These are phyloP conservation scores for Clivina fossor DNA, from an alignment of 2,888 invertebrate genomes.

Conservation along the genomic window DNA sequence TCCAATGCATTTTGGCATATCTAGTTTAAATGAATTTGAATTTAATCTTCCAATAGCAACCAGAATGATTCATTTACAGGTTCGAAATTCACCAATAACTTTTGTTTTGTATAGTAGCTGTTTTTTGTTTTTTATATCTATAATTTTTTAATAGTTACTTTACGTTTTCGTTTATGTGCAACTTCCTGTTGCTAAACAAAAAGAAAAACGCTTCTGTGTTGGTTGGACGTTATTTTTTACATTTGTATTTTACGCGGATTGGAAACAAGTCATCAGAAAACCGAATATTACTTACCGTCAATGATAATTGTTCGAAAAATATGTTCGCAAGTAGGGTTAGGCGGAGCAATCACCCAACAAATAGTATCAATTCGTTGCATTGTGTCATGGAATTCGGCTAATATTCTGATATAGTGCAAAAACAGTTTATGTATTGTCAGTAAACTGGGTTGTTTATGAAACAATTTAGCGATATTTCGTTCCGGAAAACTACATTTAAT, in stretches of 20 bases:
- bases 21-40: no score
- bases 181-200: no score
- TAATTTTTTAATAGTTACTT: no score
- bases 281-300: constrained; percentile 10
- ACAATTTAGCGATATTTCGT: background rate
- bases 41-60: no score
- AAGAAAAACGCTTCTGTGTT: no score
- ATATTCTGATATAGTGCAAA: constrained; percentile 1
- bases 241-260: background rate
- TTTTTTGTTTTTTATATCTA: no score
- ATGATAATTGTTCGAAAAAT: constrained; percentile 21
- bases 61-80: no score
- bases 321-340: background rate
- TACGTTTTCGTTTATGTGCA: no score
- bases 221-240: background rate
- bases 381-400: constrained; percentile 7
- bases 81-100: no score
- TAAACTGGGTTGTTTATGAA: background rate
- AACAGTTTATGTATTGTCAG: constrained; percentile 2
- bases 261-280: background rate
- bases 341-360: constrained; percentile 20
- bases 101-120: no score
- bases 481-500: constrained; percentile 10
- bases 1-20: no score
- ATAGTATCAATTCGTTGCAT: constrained; percentile 18